A percentile compares a stretch with the other conserved stretches of the same genome.
Evolutionary conservation across 2,113 vertebrate genomes (phyloP).

Genomic region (Rhynchomys soricoides): DNA sequence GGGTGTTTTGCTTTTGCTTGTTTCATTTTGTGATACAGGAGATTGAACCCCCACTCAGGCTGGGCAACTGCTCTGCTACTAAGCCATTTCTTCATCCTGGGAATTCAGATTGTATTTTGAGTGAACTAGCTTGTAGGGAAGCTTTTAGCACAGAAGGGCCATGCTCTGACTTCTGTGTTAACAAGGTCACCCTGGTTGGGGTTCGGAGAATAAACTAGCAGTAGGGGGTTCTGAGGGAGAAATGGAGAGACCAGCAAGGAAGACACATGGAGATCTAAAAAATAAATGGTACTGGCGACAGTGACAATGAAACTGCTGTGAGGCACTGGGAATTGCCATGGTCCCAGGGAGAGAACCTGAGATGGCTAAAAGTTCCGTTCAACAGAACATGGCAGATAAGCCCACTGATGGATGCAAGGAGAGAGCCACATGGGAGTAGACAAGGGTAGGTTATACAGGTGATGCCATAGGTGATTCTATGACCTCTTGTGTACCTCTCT

Average conservation of each 20-base stretch:
- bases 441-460: background rate
- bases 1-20: background rate
- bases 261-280: background rate
- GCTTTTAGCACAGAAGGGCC: background rate
- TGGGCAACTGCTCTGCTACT: background rate
- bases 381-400: background rate
- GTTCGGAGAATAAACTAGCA: background rate
- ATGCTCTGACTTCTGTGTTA: background rate
- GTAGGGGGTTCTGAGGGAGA: background rate
- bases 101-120: slow-evolving; percentile 9
- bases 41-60: background rate
- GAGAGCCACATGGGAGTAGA: background rate
- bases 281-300: background rate
- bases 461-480: background rate
- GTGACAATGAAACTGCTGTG: background rate
- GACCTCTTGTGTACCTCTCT: background rate
- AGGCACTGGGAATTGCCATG: background rate
- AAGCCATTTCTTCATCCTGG: background rate
- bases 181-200: background rate
- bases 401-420: background rate
- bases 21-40: background rate
- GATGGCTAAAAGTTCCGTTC: background rate
- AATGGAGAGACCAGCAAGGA: background rate
- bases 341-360: background rate
- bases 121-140: background rate